A percentile compares a stretch with the other conserved stretches of the same genome.
Evolutionary conservation across 2,113 vertebrate genomes (phyloP).

Genomic region (Coturnix japonica): DNA sequence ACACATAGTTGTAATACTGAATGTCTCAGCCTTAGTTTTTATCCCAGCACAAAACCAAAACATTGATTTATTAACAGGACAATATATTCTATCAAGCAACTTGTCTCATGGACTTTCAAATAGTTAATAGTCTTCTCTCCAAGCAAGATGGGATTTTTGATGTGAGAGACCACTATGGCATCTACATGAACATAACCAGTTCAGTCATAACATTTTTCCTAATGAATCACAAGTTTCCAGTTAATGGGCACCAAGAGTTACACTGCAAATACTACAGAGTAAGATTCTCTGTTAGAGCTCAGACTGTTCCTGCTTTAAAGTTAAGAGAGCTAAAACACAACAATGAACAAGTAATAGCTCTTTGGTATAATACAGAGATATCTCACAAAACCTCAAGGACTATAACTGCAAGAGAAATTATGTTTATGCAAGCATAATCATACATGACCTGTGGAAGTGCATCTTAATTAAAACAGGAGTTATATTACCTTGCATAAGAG

Average conservation of each 20-base stretch:
- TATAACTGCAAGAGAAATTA: background rate
- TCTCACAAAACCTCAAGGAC: background rate
- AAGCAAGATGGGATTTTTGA: background rate
- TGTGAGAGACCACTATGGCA: background rate
- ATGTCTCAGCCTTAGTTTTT: background rate
- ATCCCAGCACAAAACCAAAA: background rate
- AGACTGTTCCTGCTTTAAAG: background rate
- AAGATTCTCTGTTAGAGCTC: background rate
- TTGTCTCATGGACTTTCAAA: background rate
- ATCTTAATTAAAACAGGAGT: conserved; percentile 40
- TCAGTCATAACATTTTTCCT: background rate
- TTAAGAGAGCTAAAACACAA: background rate
- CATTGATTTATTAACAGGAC: background rate
- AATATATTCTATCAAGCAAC: background rate
- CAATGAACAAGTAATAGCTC: background rate
- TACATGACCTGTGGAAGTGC: background rate
- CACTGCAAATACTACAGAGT: background rate
- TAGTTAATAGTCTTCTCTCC: background rate
- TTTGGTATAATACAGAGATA: background rate
- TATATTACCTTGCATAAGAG: background rate
- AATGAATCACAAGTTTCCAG: background rate
- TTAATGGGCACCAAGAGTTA: background rate
- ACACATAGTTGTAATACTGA: background rate
- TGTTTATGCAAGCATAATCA: conserved; percentile 24
- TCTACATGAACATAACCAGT: background rate